These are phyloP conservation scores for Neoaliturus tenellus DNA, from an alignment of 2,888 invertebrate species.

Conservation along the genomic window DNA sequence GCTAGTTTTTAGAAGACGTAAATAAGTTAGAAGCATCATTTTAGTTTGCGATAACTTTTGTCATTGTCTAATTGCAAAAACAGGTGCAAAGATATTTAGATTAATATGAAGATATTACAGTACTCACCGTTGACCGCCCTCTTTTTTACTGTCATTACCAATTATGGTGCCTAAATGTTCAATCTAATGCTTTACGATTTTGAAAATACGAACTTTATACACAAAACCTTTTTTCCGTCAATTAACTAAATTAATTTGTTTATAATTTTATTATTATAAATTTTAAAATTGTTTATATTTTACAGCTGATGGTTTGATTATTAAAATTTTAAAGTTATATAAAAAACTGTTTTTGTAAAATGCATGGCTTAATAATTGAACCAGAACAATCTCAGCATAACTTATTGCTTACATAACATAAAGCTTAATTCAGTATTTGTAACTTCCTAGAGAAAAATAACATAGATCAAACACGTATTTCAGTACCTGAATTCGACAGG, in stretches of 20 bases:
- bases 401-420: no score
- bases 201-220: neutral
- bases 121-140: neutral
- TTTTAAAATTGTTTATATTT: neutral
- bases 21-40: no score
- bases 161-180: neutral
- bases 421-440: no score
- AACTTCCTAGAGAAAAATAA: no score
- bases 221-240: neutral
- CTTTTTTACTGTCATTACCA: neutral
- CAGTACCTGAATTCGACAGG: no score
- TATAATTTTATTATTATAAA: neutral
- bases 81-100: neutral
- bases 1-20: no score
- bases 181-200: neutral
- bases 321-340: conserved; percentile 65
- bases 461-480: no score
- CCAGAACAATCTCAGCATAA: no score
- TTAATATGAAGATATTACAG: no score
- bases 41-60: no score
- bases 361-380: no score
- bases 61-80: neutral
- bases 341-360: no score
- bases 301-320: conserved; percentile 9
- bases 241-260: neutral